Base-by-base conservation (phyloP, 2,113 vertebrate genomes). In the Alectura lathami region DNA sequence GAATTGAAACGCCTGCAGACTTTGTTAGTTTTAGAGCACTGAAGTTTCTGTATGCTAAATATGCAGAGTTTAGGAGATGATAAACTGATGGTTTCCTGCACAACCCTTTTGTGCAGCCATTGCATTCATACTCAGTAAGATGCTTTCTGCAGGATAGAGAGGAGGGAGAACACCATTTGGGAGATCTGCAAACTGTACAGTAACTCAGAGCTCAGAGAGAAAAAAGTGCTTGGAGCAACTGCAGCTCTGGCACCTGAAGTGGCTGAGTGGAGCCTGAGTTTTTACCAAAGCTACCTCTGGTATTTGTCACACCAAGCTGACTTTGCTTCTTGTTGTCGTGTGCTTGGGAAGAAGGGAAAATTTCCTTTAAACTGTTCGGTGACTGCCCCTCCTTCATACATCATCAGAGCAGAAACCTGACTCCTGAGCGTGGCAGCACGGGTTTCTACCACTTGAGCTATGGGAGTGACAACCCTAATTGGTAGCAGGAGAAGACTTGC, bases 401-500 rank as follows among this genome's bases (percentile, higher is more conserved):
- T 97, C 92, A 96, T 45, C 56, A 40, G 89, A 92, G 86, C 93
- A 92, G 91, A 95, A 97, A 97, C 91, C 86, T 94, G 92, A 97
- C 83, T 94, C 96, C 84, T 59, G 66, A 93, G 92, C 92, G 83
- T 92, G 91, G 94, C 92, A 94, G 95, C 92, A 84, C 86, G 92
- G 89, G 84, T 87, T 95, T 94, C 93, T 96, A 94, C 92, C 91
- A 80, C 93, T 95, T 95, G 92, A 95, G 75, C 94, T 95, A 92
- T 93, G 87, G 96, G 93, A 87, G 91, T 97, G 94, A 95, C 94
- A 95, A 62, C 86, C 59, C 78, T 96, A 95, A 97, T 96, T 96
- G 94, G 94, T 94, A 95, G 94, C 96, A 96, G 95, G 83, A 96
- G 95, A 95, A 95, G 95, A 93, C 95, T 92, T 93, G 89, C 42